phyloP scores from a whole-genome alignment of 2,888 invertebrate genomes.

The Halictus ligatus region DNA sequence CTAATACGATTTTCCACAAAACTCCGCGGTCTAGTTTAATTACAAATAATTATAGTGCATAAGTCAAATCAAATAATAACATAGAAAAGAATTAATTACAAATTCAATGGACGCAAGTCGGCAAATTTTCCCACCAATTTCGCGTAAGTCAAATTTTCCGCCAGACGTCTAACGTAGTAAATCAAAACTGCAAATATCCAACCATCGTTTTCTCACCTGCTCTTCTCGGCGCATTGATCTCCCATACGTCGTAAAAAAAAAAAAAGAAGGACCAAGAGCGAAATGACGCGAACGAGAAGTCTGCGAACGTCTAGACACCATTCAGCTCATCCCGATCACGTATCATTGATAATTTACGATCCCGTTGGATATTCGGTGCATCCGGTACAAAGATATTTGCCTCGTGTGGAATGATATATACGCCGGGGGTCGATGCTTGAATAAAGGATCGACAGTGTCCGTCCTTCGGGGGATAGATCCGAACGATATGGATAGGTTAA shows the following conservation, averaged over 20 bases:
- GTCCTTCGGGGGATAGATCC: conserved; percentile 46
- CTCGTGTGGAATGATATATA: conserved; percentile 15
- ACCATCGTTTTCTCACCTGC: not conserved
- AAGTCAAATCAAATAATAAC: no score
- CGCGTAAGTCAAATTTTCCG: no score
- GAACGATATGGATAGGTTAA: conserved; percentile 64
- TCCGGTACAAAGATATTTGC: conserved; percentile 22
- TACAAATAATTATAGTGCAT: no score
- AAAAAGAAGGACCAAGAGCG: not conserved
- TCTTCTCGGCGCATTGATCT: not conserved
- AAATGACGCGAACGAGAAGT: not conserved
- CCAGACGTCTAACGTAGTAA: not conserved
- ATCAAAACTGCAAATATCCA: not conserved
- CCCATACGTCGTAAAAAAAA: not conserved
- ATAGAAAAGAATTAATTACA: no score
- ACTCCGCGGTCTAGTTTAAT: no score
- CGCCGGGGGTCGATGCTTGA: conserved; percentile 19
- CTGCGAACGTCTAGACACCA: not conserved
- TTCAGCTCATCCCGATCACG: not conserved
- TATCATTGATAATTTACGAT: conserved; percentile 43
- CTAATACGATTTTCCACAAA: no score
- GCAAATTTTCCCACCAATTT: no score
- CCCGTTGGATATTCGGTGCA: conserved; percentile 35
- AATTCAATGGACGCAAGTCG: no score
- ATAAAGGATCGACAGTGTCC: conserved; percentile 56